Percentiles rank a stretch among this genome's conserved stretches.
Conservation (phyloP, 2,797 vertebrate species). For the Sardinella longiceps region DNA sequence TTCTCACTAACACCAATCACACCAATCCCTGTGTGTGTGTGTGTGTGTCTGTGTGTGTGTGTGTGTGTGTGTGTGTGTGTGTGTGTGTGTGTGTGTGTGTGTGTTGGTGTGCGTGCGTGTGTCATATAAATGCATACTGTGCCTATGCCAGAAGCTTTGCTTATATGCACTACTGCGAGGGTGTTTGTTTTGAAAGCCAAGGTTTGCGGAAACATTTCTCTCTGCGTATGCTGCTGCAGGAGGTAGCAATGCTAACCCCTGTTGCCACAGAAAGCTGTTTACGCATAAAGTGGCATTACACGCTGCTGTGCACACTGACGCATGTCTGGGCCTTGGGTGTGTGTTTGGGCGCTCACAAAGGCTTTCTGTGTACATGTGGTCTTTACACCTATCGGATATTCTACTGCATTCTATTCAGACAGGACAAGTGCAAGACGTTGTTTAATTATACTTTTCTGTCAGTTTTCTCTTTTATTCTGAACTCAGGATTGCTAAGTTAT, state of each 20-base stretch:
- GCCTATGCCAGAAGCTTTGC: not conserved
- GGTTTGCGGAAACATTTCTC: not conserved
- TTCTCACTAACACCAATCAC: not conserved
- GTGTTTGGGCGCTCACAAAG: too few species aligned
- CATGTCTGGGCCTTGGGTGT: not conserved
- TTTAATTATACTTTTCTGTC: not conserved
- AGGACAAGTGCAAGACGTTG: not conserved
- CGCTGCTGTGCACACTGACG: conserved; percentile 24
- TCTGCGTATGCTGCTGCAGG: not conserved
- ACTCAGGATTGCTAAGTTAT: not conserved
- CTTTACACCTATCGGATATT: not conserved
- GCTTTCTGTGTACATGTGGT: not conserved
- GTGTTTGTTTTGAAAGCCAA: not conserved
- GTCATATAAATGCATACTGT: not conserved
- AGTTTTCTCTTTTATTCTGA: not conserved
- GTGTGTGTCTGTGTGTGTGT: conserved; percentile 15
- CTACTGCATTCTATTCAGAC: not conserved
- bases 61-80: conserved; percentile 21
- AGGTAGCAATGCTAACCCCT: too few species aligned
- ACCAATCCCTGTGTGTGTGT: not conserved
- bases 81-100: not conserved
- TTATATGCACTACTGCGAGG: not conserved
- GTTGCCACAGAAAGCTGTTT: conserved; percentile 5
- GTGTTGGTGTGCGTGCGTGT: not conserved
- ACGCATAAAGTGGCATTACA: conserved; percentile 48